phyloP scores from a whole-genome alignment of 2,113 vertebrate species.

The Empidonax alnorum region DNA sequence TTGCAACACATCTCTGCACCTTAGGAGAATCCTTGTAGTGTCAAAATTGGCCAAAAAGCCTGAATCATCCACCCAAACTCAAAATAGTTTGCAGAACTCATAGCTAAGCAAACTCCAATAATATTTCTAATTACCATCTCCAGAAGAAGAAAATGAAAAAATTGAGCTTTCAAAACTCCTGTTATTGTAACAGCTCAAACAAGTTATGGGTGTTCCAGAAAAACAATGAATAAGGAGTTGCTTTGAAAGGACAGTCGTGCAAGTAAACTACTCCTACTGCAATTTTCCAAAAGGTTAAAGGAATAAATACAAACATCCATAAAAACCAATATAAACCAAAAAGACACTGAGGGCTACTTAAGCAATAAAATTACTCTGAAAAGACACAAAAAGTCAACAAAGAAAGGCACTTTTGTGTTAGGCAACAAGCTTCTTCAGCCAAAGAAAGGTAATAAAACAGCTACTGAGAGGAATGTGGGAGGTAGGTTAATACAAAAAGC shows the following conservation, averaged over 20 bases:
- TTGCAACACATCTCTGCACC: neutral
- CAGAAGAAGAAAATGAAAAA: neutral
- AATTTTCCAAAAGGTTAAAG: neutral
- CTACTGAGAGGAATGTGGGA: neutral
- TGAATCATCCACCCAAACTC: neutral
- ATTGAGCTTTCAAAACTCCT: neutral
- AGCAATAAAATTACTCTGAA: neutral
- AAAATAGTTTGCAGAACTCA: neutral
- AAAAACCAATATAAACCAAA: neutral
- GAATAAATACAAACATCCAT: neutral
- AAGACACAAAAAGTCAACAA: neutral
- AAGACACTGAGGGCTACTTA: neutral
- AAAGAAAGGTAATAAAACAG: slow-evolving; percentile 35
- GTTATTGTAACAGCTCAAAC: neutral
- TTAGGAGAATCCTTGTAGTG: neutral
- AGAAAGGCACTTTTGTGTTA: neutral
- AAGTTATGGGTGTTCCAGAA: neutral
- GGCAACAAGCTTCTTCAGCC: neutral
- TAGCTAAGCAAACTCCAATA: neutral
- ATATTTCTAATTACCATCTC: neutral
- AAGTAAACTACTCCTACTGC: neutral
- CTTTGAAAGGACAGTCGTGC: neutral
- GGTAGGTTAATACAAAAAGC: neutral
- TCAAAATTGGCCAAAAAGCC: neutral
- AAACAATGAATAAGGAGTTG: neutral